phyloP scores from a whole-genome alignment of 2,888 invertebrate species.

The Psylliodes chrysocephalus region DNA sequence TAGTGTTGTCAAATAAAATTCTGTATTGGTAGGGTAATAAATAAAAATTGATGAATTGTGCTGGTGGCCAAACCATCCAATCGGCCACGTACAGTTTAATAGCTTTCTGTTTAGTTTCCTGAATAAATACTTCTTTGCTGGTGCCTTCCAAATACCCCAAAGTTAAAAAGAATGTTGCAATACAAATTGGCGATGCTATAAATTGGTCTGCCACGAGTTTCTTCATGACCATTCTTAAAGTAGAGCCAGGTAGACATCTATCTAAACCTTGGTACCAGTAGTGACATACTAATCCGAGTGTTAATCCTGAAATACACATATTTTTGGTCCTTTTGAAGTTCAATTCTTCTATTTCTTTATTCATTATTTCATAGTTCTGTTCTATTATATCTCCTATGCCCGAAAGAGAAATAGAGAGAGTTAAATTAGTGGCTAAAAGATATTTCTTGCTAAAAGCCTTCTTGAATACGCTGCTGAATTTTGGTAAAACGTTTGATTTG shows the following conservation, averaged over 20 bases:
- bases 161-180: constrained; percentile 80
- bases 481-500: constrained; percentile 8
- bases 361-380: constrained; percentile 79
- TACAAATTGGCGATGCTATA: constrained; percentile 83
- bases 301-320: constrained; percentile 81
- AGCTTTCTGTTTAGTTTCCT: constrained; percentile 79
- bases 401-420: constrained; percentile 81
- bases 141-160: constrained; percentile 77
- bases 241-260: constrained; percentile 74
- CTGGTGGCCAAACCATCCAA: constrained; percentile 93
- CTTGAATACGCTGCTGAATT: neutral
- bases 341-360: constrained; percentile 68
- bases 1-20: constrained; percentile 86
- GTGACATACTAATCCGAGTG: constrained; percentile 84
- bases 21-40: constrained; percentile 83
- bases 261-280: constrained; percentile 88
- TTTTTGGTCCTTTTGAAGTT: constrained; percentile 73
- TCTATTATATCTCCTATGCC: constrained; percentile 81
- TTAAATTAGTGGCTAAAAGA: constrained; percentile 82
- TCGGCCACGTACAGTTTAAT: constrained; percentile 84
- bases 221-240: constrained; percentile 73
- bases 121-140: constrained; percentile 70
- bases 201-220: constrained; percentile 87
- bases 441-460: constrained; percentile 72
- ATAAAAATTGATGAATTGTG: constrained; percentile 93